Evolutionary conservation across 2,113 vertebrate genomes (phyloP).

Genomic region (Grantiella picta): DNA sequence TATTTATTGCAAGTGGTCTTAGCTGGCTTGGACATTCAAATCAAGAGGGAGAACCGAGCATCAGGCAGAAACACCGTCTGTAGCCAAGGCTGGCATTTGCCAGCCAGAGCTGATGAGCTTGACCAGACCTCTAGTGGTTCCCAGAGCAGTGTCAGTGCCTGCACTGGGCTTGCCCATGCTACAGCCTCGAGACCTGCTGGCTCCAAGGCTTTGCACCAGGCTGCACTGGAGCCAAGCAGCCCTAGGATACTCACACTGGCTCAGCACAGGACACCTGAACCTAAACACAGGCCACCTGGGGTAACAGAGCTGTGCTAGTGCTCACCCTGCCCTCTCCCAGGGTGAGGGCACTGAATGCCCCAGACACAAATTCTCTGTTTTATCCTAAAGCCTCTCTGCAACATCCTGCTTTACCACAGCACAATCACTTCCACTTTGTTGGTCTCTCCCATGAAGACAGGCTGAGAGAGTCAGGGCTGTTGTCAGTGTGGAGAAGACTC

Average conservation of each 20-base stretch:
- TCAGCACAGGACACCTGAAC: background rate
- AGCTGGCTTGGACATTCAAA: background rate
- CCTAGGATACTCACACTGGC: rapidly evolving
- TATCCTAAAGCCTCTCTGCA: background rate
- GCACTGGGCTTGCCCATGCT: background rate
- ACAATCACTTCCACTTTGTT: background rate
- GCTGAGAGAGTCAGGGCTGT: background rate
- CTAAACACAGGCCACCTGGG: rapidly evolving
- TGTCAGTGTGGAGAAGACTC: background rate
- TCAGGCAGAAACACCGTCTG: background rate
- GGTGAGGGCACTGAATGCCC: background rate
- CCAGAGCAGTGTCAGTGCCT: background rate
- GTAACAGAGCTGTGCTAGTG: rapidly evolving
- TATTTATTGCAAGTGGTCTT: background rate
- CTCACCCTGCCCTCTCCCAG: background rate
- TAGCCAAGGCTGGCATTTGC: background rate
- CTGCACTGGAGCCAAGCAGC: background rate
- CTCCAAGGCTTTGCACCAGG: background rate
- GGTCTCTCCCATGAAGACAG: background rate
- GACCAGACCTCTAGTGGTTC: background rate
- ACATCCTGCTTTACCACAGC: background rate
- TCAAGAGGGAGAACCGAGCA: background rate
- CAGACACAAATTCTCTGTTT: background rate
- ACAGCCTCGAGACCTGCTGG: background rate
- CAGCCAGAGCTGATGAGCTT: background rate